phyloP scores from a whole-genome alignment of 64 coral and sea anemone species.

The Trachythela sp. region DNA sequence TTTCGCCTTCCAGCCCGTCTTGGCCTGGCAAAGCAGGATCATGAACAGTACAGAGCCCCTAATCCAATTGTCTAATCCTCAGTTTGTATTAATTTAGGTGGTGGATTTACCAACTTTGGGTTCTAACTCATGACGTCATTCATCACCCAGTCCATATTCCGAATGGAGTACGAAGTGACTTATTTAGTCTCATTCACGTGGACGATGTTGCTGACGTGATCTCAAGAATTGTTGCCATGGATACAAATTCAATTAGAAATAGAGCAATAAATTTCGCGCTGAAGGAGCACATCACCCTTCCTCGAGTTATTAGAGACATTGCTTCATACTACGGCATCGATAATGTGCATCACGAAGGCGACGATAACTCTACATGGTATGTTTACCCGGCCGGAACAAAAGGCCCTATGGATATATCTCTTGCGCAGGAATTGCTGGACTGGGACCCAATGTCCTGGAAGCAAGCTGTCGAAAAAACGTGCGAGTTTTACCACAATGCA shows the following conservation, averaged over 20 bases:
- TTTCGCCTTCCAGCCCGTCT: too few relatives aligned
- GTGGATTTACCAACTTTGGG: constrained; percentile 96
- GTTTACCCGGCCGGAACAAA: constrained; percentile 75
- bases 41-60: too few relatives aligned
- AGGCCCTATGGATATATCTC: constrained; percentile 71
- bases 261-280: constrained; percentile 87
- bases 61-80: neutral
- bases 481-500: constrained; percentile 62
- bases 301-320: constrained; percentile 61
- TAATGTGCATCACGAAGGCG: constrained; percentile 7
- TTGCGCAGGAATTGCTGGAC: constrained; percentile 57
- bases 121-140: constrained; percentile 71
- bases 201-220: constrained; percentile 83
- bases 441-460: constrained; percentile 85
- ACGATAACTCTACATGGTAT: constrained; percentile 81
- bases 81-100: constrained; percentile 49
- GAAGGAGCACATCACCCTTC: constrained; percentile 81
- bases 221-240: constrained; percentile 53
- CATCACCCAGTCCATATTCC: constrained; percentile 75
- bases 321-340: constrained; percentile 21
- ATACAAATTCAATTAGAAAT: constrained; percentile 48
- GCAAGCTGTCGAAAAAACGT: constrained; percentile 37
- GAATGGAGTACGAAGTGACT: constrained; percentile 50
- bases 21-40: too few relatives aligned
- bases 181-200: constrained; percentile 84